These are phyloP conservation scores for Shinisaurus crocodilurus DNA, from an alignment of 2,113 vertebrate species.

Conservation along the genomic window DNA sequence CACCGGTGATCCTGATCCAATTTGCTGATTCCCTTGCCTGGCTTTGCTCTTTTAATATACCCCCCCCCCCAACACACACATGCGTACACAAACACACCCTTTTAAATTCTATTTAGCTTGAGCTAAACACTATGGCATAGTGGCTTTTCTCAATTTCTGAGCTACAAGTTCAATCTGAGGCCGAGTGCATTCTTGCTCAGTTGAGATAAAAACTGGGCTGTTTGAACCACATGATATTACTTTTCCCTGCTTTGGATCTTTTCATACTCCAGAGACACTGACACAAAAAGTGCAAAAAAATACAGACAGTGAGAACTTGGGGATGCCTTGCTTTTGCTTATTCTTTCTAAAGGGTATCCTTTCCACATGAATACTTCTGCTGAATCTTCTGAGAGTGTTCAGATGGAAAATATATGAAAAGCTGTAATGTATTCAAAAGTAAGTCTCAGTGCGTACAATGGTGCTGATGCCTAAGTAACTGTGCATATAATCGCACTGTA, in stretches of 20 bases:
- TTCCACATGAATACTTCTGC: not conserved
- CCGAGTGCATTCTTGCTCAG: slow-evolving; percentile 10
- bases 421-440: not conserved
- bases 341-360: slow-evolving; percentile 22
- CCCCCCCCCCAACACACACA: not conserved
- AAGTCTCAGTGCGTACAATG: not conserved
- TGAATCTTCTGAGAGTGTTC: not conserved
- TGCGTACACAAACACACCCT: not conserved
- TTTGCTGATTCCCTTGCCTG: not conserved
- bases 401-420: not conserved
- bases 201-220: slow-evolving; percentile 17
- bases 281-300: not conserved
- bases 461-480: not conserved
- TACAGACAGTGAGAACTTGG: not conserved
- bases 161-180: slow-evolving; percentile 6
- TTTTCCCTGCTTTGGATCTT: fast-evolving
- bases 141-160: not conserved
- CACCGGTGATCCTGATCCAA: too few relatives aligned
- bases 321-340: not conserved
- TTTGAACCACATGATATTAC: not conserved
- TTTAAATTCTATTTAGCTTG: not conserved
- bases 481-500: not conserved
- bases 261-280: not conserved
- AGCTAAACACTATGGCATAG: not conserved
- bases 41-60: not conserved